These are phyloP conservation scores for Notothenia rossii DNA, from an alignment of 2,113 vertebrate species.

Conservation along the genomic window DNA sequence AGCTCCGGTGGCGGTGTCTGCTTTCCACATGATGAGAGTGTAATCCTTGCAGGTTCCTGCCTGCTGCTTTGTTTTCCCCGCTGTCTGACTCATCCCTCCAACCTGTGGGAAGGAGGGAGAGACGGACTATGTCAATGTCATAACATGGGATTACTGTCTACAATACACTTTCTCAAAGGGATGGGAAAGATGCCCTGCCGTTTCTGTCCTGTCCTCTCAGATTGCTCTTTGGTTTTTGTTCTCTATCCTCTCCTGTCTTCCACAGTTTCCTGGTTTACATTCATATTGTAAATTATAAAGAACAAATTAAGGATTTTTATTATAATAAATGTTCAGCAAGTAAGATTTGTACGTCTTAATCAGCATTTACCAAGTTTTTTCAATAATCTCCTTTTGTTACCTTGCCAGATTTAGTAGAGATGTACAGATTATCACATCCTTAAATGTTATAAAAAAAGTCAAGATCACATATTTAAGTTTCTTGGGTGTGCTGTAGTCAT, in stretches of 20 bases:
- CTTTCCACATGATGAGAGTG: constrained; percentile 71
- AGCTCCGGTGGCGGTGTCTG: constrained; percentile 56
- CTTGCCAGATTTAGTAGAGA: too few relatives aligned
- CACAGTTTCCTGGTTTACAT: constrained; percentile 8
- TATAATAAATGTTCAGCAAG: neutral
- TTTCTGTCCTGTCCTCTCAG: constrained; percentile 53
- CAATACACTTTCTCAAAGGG: constrained; percentile 62
- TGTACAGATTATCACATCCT: too few relatives aligned
- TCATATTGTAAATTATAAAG: neutral
- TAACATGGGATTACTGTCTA: constrained; percentile 72
- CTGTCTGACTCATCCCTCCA: constrained; percentile 75
- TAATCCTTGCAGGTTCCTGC: constrained; percentile 76
- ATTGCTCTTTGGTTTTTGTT: constrained; percentile 45
- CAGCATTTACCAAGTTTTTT: too few relatives aligned
- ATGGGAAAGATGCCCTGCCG: constrained; percentile 55
- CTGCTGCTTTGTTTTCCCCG: constrained; percentile 70
- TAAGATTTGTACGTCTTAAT: too few relatives aligned
- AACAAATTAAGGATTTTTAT: neutral
- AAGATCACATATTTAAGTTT: constrained; percentile 9
- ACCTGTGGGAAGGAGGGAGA: constrained; percentile 76
- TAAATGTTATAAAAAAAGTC: too few relatives aligned
- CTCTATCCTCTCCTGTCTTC: neutral
- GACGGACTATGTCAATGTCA: constrained; percentile 69
- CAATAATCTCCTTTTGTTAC: too few relatives aligned
- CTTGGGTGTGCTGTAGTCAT: neutral